These are phyloP conservation scores for Calliphora vicina DNA, from an alignment of 1,140 invertebrate genomes.

Conservation along the genomic window DNA sequence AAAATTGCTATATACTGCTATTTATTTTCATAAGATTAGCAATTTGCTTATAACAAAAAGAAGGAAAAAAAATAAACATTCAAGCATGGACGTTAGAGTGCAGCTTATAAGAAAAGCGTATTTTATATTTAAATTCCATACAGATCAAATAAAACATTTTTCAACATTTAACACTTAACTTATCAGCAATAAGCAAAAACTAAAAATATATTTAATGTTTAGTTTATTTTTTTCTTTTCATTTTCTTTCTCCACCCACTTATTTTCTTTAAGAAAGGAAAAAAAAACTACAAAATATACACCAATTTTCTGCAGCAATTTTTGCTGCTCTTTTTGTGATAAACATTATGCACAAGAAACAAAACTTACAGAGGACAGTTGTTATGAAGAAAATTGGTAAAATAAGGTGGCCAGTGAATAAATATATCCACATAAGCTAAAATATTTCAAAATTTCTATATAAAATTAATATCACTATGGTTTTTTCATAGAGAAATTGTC, in stretches of 20 bases:
- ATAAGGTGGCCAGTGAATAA: background rate
- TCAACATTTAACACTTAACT: slow-evolving; percentile 14
- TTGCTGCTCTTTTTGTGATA: background rate
- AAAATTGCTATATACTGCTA: no score
- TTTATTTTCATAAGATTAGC: no score
- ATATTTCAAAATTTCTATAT: no score
- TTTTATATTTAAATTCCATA: slow-evolving; percentile 7
- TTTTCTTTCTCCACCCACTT: background rate
- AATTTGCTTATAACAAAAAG: no score
- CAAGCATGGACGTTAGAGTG: no score
- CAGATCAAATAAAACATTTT: slow-evolving; percentile 17
- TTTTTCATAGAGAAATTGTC: no score
- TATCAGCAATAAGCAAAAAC: slow-evolving; percentile 12
- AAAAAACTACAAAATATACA: background rate
- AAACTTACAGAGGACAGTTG: background rate
- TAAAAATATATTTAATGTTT: background rate
- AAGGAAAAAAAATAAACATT: no score
- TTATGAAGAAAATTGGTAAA: background rate
- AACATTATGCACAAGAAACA: background rate
- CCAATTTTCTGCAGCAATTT: background rate
- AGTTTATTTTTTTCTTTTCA: background rate
- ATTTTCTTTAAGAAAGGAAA: background rate
- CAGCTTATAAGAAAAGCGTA: background rate
- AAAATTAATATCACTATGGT: no score
- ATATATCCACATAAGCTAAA: no score